phyloP scores from a whole-genome alignment of 2,797 vertebrate species.

The Sebastes dallii region DNA sequence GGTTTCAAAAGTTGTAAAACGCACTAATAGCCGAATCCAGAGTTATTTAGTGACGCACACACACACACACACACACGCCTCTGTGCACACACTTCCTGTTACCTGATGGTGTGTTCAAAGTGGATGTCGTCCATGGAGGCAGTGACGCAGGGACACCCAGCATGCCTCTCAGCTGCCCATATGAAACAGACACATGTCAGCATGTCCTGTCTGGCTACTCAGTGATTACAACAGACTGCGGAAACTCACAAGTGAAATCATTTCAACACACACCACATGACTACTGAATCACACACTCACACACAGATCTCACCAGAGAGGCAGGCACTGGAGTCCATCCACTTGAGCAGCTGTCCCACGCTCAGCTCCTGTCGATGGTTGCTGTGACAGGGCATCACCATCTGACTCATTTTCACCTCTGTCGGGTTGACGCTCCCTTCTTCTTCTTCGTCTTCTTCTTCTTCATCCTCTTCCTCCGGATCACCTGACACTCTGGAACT shows the following conservation, averaged over 20 bases:
- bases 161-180: conserved; percentile 90
- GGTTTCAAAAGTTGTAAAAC: too few species aligned
- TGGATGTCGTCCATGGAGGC: conserved; percentile 96
- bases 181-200: conserved; percentile 22
- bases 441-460: conserved; percentile 45
- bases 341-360: conserved; percentile 93
- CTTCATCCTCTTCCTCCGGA: conserved; percentile 15
- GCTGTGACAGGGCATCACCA: conserved; percentile 92
- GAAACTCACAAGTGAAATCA: background rate
- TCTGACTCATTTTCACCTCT: conserved; percentile 94
- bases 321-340: conserved; percentile 94
- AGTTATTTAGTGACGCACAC: background rate
- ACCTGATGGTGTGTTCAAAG: conserved; percentile 96
- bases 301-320: conserved; percentile 86
- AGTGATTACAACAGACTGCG: background rate
- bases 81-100: conserved; percentile 33
- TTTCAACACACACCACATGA: conserved; percentile 1
- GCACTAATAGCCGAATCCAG: too few species aligned
- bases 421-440: conserved; percentile 79
- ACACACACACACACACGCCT: background rate
- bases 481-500: conserved; percentile 18
- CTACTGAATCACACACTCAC: background rate
- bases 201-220: conserved; percentile 6
- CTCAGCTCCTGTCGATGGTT: conserved; percentile 90
- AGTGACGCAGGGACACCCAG: conserved; percentile 91